Conservation (phyloP, 2,797 vertebrate genomes). For the Anas capensis region DNA sequence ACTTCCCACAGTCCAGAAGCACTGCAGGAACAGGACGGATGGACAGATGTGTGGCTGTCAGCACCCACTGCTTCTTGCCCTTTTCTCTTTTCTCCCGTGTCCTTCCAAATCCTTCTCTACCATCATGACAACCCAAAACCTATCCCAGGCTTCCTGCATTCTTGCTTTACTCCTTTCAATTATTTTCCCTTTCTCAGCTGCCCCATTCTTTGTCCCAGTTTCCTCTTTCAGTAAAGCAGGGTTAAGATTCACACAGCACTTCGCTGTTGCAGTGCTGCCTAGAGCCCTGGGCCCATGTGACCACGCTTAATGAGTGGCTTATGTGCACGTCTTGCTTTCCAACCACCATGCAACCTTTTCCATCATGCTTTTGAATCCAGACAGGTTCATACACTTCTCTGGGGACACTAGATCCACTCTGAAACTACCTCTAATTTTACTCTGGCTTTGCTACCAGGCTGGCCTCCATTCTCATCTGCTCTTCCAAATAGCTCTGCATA, state of each 20-base stretch:
- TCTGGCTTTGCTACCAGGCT: not conserved
- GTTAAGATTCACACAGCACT: not conserved
- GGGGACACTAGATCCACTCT: not conserved
- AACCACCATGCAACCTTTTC: fast-evolving
- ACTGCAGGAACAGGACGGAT: not conserved
- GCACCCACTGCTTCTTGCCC: no score
- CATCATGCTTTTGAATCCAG: not conserved
- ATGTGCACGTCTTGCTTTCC: not conserved
- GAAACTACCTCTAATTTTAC: not conserved
- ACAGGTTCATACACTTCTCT: not conserved
- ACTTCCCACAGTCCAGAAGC: not conserved
- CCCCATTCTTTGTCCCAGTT: not conserved
- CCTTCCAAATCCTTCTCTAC: not conserved
- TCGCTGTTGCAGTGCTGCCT: not conserved
- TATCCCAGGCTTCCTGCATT: not conserved
- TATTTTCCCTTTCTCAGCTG: not conserved
- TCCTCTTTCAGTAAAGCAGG: not conserved
- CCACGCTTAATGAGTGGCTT: not conserved
- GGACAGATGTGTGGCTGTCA: not conserved
- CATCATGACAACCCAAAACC: not conserved
- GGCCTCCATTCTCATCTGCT: not conserved
- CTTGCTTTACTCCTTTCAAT: not conserved
- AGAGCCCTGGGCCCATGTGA: not conserved
- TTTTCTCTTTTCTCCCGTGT: no score
- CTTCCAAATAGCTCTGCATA: not conserved